phyloP scores from a whole-genome alignment of 1,140 invertebrate species.

The Drosophila melanogaster region DNA sequence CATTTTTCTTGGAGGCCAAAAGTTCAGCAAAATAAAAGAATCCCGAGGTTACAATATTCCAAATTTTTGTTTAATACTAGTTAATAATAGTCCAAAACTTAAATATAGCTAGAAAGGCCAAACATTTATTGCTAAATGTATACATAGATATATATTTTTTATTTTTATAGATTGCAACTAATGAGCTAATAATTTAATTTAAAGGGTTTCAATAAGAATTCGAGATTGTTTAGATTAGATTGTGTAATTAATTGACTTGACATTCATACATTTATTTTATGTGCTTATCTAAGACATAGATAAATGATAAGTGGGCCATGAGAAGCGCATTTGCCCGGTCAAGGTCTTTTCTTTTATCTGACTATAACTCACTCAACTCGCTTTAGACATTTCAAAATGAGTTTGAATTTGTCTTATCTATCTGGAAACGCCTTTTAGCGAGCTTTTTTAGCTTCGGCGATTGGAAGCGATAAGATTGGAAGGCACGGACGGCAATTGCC shows the following conservation, averaged over 20 bases:
- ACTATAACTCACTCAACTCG: neutral
- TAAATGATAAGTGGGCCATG: neutral
- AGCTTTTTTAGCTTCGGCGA: conserved; percentile 47
- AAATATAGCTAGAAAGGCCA: neutral
- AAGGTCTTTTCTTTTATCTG: conserved; percentile 11
- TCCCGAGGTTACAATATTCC: too few relatives aligned
- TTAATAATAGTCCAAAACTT: neutral
- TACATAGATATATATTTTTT: too few relatives aligned
- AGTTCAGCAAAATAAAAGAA: neutral
- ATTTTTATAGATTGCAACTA: too few relatives aligned
- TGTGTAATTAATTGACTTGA: neutral
- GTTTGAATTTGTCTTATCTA: conserved; percentile 14
- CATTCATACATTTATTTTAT: neutral
- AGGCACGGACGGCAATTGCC: conserved; percentile 10
- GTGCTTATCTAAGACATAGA: neutral
- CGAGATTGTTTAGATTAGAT: too few relatives aligned
- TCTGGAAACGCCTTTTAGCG: conserved; percentile 18
- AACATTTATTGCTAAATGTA: too few relatives aligned
- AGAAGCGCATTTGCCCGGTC: neutral
- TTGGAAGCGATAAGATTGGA: conserved; percentile 55
- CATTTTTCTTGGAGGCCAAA: conserved; percentile 49
- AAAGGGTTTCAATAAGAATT: too few relatives aligned
- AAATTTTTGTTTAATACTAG: too few relatives aligned
- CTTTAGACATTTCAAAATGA: conserved; percentile 4
- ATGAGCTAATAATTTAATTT: too few relatives aligned